These are phyloP conservation scores for Holcopasites calliopsidis DNA, from an alignment of 1,140 invertebrate genomes.

Conservation along the genomic window DNA sequence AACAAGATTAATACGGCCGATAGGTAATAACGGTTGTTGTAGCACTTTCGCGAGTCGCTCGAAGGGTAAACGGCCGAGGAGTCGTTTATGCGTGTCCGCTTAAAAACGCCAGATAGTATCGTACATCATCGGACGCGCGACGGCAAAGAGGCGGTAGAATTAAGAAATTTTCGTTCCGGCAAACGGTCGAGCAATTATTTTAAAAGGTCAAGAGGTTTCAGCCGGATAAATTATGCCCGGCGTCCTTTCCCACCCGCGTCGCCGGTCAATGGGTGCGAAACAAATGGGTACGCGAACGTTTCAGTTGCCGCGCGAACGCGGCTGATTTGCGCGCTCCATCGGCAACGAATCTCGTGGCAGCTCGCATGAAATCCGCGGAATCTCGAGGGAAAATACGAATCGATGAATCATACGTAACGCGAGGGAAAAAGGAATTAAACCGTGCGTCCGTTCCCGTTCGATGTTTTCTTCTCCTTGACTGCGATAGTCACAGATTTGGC, in stretches of 20 bases:
- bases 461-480: too few relatives aligned
- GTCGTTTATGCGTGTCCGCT: constrained; percentile 7
- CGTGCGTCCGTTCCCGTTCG: background rate
- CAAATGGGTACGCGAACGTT: constrained; percentile 47
- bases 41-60: background rate
- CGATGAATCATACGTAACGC: too few relatives aligned
- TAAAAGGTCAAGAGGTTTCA: constrained; percentile 45
- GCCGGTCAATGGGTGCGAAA: constrained; percentile 45
- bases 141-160: constrained; percentile 46
- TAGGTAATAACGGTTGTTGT: constrained; percentile 32
- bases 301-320: constrained; percentile 24
- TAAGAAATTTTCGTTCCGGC: constrained; percentile 48
- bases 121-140: constrained; percentile 38
- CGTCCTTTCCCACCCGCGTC: constrained; percentile 49
- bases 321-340: background rate
- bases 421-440: background rate
- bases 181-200: constrained; percentile 46
- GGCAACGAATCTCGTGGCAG: background rate
- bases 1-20: constrained; percentile 21
- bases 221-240: constrained; percentile 42
- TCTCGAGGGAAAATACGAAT: background rate
- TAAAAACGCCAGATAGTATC: constrained; percentile 33
- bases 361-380: background rate
- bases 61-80: background rate
- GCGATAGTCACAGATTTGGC: background rate